phyloP scores from a whole-genome alignment of 37 sponge, comb jelly and placozoan genomes.

The Corticium candelabrum region DNA sequence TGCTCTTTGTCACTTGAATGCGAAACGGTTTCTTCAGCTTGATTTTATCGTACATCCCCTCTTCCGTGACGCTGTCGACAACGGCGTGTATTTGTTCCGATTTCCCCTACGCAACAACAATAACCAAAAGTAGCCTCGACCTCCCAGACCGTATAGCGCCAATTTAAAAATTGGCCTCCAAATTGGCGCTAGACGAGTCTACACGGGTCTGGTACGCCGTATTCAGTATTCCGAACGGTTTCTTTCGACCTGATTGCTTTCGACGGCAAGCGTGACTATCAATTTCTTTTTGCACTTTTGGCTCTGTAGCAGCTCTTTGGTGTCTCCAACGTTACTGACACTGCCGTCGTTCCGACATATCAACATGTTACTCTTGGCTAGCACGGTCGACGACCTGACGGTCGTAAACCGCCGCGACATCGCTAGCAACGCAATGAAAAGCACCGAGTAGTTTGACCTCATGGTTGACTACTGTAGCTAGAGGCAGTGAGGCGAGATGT shows the following conservation, averaged over 20 bases:
- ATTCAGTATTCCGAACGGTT: too few species aligned
- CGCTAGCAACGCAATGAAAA: too few species aligned
- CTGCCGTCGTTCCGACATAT: not conserved
- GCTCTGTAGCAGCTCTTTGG: not conserved
- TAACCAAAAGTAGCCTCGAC: too few species aligned
- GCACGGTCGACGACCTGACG: not conserved
- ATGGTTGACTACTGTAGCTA: too few species aligned
- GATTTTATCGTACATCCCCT: not conserved
- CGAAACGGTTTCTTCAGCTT: constrained; percentile 66
- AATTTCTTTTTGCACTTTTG: not conserved
- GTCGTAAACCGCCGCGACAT: too few species aligned
- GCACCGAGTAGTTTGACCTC: too few species aligned
- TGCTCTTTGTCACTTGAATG: constrained; percentile 55
- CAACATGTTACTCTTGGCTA: not conserved
- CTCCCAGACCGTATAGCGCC: too few species aligned
- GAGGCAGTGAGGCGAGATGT: too few species aligned
- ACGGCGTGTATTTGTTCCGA: not conserved
- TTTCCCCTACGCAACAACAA: too few species aligned
- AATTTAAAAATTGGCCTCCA: too few species aligned
- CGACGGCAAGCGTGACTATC: not conserved
- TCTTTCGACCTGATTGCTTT: not conserved
- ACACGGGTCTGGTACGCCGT: too few species aligned
- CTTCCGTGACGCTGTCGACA: not conserved
- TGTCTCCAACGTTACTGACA: not conserved
- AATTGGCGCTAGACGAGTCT: too few species aligned